phyloP scores from a whole-genome alignment of 2,113 vertebrate genomes.

The Herpetotheres cachinnans region DNA sequence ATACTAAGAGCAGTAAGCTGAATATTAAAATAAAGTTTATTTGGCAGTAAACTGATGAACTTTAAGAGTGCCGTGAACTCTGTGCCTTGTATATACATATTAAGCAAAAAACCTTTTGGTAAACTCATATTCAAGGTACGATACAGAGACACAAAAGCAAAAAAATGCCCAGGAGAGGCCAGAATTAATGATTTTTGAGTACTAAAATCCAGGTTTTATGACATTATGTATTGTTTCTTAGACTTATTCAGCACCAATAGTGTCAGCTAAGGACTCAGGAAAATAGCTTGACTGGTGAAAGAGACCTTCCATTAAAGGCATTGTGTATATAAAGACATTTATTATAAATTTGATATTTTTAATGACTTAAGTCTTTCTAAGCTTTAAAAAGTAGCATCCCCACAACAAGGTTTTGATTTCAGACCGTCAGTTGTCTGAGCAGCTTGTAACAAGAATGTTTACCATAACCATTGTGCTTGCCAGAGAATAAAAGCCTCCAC shows the following conservation, averaged over 20 bases:
- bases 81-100: background rate
- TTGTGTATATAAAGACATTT: background rate
- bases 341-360: background rate
- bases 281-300: background rate
- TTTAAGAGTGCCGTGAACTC: background rate
- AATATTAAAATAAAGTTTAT: conserved; percentile 37
- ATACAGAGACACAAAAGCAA: background rate
- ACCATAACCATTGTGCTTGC: background rate
- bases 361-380: background rate
- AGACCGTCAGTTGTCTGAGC: background rate
- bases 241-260: background rate
- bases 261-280: background rate
- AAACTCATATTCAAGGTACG: background rate
- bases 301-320: background rate
- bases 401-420: background rate
- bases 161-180: background rate
- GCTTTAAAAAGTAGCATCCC: background rate
- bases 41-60: conserved; percentile 47
- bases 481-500: background rate
- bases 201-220: background rate
- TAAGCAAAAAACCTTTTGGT: background rate
- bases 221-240: background rate
- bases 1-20: background rate
- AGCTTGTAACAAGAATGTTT: background rate
- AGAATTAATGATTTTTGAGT: background rate